These are phyloP conservation scores for Sus cebifrons DNA, from an alignment of 2,797 vertebrate species.

Conservation along the genomic window DNA sequence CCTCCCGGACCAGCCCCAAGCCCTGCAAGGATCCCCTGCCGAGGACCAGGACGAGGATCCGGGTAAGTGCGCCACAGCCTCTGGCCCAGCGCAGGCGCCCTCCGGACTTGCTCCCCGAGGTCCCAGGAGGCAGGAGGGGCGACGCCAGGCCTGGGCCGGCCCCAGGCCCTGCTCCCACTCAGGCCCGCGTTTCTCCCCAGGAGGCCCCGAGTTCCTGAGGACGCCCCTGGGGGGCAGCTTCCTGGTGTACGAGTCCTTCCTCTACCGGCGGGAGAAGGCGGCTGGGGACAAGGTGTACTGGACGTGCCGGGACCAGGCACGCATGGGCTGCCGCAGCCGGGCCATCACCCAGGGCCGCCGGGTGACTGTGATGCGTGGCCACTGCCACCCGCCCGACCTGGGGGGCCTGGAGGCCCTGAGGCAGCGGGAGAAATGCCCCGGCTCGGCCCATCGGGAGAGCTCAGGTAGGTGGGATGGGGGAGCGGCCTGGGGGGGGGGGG, in stretches of 20 bases:
- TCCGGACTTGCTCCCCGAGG: neutral
- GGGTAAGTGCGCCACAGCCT: slow-evolving; percentile 18
- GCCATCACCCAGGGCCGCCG: slow-evolving; percentile 80
- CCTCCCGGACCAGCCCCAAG: neutral
- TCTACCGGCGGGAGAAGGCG: slow-evolving; percentile 78
- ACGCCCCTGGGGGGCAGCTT: slow-evolving; percentile 83
- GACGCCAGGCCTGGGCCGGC: neutral
- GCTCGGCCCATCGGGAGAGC: neutral
- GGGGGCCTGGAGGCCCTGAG: slow-evolving; percentile 75
- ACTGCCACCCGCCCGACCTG: slow-evolving; percentile 80
- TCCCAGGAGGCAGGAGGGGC: neutral
- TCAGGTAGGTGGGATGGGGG: slow-evolving; percentile 26
- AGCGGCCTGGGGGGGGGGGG: fast-evolving
- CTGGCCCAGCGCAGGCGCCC: too few species aligned
- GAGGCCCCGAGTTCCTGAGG: slow-evolving; percentile 79
- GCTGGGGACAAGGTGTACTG: slow-evolving; percentile 78
- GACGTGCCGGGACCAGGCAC: slow-evolving; percentile 80
- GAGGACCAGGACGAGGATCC: slow-evolving; percentile 9
- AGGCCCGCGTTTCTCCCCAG: neutral
- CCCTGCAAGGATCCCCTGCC: neutral
- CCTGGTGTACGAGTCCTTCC: slow-evolving; percentile 80
- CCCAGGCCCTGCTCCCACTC: neutral
- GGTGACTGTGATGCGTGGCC: slow-evolving; percentile 77
- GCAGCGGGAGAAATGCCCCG: slow-evolving; percentile 62
- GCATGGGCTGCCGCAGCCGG: slow-evolving; percentile 79